phyloP scores from a whole-genome alignment of 2,888 invertebrate species.

The Achlya flavicornis region DNA sequence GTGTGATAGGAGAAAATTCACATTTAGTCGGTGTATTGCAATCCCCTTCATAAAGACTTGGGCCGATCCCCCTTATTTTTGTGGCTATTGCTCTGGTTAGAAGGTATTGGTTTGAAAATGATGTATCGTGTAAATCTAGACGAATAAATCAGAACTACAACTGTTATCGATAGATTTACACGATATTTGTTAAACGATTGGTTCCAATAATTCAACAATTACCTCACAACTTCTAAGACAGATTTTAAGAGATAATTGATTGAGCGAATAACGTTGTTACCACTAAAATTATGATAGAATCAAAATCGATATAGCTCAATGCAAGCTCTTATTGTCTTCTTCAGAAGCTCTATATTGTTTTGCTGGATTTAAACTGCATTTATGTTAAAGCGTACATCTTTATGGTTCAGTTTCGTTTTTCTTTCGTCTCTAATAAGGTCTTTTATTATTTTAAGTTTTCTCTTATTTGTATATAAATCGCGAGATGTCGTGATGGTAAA shows the following conservation, averaged over 20 bases:
- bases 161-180: constrained; percentile 21
- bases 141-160: constrained; percentile 16
- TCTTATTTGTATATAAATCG: constrained; percentile 72
- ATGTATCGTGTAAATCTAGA: constrained; percentile 10
- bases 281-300: constrained; percentile 30
- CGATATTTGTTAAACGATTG: constrained; percentile 26
- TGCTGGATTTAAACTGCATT: constrained; percentile 61
- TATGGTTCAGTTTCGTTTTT: constrained; percentile 59
- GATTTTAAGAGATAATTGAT: background rate
- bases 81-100: constrained; percentile 50
- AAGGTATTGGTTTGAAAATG: constrained; percentile 42
- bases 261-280: constrained; percentile 9
- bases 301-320: constrained; percentile 23
- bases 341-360: constrained; percentile 33
- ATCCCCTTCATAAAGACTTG: constrained; percentile 58
- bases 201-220: constrained; percentile 30
- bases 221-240: background rate
- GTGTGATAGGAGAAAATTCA: constrained; percentile 70
- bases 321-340: constrained; percentile 27
- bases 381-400: constrained; percentile 45
- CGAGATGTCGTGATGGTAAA: constrained; percentile 84
- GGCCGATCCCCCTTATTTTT: constrained; percentile 65
- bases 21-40: constrained; percentile 76
- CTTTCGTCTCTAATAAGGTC: constrained; percentile 46
- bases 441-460: constrained; percentile 55